Percentiles rank a stretch among this genome's conserved stretches.
Evolutionary conservation across 2,888 invertebrate species (phyloP).

Genomic region (Leptinotarsa peninsularis): DNA sequence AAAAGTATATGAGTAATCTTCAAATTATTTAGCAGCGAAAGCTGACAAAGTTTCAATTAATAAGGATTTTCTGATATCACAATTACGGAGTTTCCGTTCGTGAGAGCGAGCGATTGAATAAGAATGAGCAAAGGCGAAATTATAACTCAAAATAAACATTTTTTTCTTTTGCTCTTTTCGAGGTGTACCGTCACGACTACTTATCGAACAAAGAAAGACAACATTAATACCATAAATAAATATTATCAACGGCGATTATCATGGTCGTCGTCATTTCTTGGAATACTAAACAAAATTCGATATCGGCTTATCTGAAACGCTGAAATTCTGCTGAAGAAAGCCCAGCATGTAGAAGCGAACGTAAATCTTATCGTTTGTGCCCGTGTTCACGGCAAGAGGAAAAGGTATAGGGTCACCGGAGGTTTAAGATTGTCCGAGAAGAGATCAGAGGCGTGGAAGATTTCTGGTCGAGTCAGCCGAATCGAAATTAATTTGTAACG

Average conservation of each 20-base stretch:
- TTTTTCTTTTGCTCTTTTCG: neutral
- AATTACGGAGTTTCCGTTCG: neutral
- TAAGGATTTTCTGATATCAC: neutral
- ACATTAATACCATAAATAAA: constrained; percentile 15
- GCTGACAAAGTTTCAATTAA: no score
- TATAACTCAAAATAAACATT: neutral
- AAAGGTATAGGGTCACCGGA: constrained; percentile 38
- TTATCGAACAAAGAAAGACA: neutral
- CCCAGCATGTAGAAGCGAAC: constrained; percentile 26
- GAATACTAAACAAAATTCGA: constrained; percentile 26
- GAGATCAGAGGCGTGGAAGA: constrained; percentile 32
- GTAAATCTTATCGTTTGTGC: constrained; percentile 39
- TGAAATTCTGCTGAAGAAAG: constrained; percentile 41
- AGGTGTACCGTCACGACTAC: neutral
- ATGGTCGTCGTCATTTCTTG: constrained; percentile 13
- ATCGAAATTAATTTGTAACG: constrained; percentile 15
- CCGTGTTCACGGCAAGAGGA: constrained; percentile 33
- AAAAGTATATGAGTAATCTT: no score
- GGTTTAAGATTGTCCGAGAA: constrained; percentile 47
- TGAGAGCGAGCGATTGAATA: neutral
- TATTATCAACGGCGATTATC: constrained; percentile 9
- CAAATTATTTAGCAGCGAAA: neutral
- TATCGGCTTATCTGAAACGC: constrained; percentile 38
- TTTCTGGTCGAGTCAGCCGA: neutral
- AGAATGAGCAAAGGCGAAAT: neutral